Percentiles rank a stretch among this genome's conserved stretches.
phyloP scores from a whole-genome alignment of 2,888 invertebrate genomes.

The Andrena hattorfiana region DNA sequence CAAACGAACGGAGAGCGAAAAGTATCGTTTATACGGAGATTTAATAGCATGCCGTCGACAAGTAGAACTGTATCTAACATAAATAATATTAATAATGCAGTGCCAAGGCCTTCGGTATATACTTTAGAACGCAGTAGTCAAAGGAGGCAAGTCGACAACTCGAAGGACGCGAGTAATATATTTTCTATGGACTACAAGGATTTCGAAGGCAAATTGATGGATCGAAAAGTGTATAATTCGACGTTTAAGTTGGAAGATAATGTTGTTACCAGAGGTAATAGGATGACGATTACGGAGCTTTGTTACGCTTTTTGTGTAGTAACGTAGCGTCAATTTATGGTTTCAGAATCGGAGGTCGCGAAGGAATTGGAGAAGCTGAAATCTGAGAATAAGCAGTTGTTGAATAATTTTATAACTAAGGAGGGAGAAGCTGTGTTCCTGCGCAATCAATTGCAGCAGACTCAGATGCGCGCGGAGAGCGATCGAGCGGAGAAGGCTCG shows the following conservation, averaged over 20 bases:
- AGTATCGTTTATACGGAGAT: neutral
- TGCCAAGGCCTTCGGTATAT: neutral
- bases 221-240: slow-evolving; percentile 56
- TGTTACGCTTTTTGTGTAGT: slow-evolving; percentile 8
- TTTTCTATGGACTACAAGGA: slow-evolving; percentile 52
- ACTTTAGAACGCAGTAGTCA: neutral
- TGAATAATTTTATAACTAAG: slow-evolving; percentile 78
- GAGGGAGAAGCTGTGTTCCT: slow-evolving; percentile 80
- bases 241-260: slow-evolving; percentile 51
- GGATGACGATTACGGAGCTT: neutral
- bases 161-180: slow-evolving; percentile 20
- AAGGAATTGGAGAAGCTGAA: slow-evolving; percentile 74
- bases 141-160: slow-evolving; percentile 5
- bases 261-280: slow-evolving; percentile 39
- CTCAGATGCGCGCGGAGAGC: slow-evolving; percentile 74
- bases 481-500: slow-evolving; percentile 75
- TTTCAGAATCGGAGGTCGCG: slow-evolving; percentile 54
- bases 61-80: slow-evolving; percentile 34
- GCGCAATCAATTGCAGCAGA: slow-evolving; percentile 76
- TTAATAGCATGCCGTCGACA: slow-evolving; percentile 39
- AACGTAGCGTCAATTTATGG: neutral
- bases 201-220: slow-evolving; percentile 56
- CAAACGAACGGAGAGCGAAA: slow-evolving; percentile 15
- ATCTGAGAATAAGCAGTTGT: slow-evolving; percentile 77
- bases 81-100: neutral